Evolutionary conservation across 2,797 vertebrate species (phyloP).

Genomic region (Cirrhinus mrigala): DNA sequence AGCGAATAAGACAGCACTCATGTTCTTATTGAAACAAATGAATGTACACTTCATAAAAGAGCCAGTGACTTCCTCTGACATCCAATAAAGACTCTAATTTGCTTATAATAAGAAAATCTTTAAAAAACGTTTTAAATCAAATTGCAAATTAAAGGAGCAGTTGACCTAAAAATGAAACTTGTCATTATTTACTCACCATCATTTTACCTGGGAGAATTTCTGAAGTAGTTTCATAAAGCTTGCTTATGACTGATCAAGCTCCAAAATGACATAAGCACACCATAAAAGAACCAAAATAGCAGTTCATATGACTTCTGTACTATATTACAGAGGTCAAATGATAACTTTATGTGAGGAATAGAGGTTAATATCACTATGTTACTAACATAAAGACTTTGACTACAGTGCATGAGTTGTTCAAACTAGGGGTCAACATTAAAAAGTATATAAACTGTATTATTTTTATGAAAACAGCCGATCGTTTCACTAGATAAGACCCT

Average conservation of each 20-base stretch:
- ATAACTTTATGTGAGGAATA: background rate
- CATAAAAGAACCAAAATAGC: background rate
- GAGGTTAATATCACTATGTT: background rate
- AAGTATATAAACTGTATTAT: too few relatives aligned
- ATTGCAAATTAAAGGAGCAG: background rate
- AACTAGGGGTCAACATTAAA: too few relatives aligned
- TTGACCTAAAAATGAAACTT: background rate
- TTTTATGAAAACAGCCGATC: too few relatives aligned
- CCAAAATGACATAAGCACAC: background rate
- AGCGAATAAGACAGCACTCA: slow-evolving; percentile 44
- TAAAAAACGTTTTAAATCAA: background rate
- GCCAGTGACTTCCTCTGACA: background rate
- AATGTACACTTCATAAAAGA: slow-evolving; percentile 23
- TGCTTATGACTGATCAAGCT: background rate
- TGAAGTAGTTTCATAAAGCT: background rate
- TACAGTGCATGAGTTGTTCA: background rate
- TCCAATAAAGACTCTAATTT: background rate
- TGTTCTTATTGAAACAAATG: slow-evolving; percentile 58
- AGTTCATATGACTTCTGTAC: background rate
- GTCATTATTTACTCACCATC: background rate
- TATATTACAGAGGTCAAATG: background rate
- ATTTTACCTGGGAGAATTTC: background rate
- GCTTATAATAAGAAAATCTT: background rate
- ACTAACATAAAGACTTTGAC: background rate
- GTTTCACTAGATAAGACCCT: too few relatives aligned